These are phyloP conservation scores for Andricus curvator DNA, from an alignment of 2,888 invertebrate genomes.

Conservation along the genomic window DNA sequence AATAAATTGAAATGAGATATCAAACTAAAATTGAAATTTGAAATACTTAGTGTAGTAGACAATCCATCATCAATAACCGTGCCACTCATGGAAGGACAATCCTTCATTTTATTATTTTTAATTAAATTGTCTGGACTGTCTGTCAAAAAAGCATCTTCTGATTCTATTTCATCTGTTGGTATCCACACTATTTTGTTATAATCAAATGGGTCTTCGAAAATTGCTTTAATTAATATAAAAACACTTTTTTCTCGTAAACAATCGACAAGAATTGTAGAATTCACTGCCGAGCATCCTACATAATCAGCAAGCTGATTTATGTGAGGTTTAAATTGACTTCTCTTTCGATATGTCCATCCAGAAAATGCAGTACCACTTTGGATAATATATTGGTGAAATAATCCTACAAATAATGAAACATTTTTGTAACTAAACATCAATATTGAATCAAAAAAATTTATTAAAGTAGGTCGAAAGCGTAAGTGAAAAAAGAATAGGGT, in stretches of 20 bases:
- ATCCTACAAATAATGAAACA: constrained; percentile 77
- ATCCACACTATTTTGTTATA: constrained; percentile 6
- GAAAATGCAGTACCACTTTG: constrained; percentile 87
- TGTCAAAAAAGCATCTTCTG: constrained; percentile 8
- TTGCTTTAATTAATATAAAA: neutral
- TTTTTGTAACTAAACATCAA: no score
- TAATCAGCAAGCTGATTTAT: constrained; percentile 82
- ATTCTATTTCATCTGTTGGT: constrained; percentile 29
- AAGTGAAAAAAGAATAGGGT: no score
- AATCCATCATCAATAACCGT: constrained; percentile 19
- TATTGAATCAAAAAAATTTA: no score
- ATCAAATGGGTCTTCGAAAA: constrained; percentile 1
- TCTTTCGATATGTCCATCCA: constrained; percentile 84
- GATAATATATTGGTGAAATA: constrained; percentile 87
- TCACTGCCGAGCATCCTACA: constrained; percentile 81
- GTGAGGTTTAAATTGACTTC: constrained; percentile 81
- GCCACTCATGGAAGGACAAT: constrained; percentile 9
- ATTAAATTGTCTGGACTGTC: constrained; percentile 26
- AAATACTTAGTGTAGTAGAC: neutral
- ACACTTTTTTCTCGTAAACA: constrained; percentile 82
- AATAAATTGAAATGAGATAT: no score
- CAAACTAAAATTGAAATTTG: neutral
- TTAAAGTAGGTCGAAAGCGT: no score
- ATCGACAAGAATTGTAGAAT: constrained; percentile 80
- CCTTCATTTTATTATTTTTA: constrained; percentile 1